Percentiles rank a stretch among this genome's conserved stretches.
phyloP scores from a whole-genome alignment of 2,888 invertebrate species.

The Lucinisca nassula region DNA sequence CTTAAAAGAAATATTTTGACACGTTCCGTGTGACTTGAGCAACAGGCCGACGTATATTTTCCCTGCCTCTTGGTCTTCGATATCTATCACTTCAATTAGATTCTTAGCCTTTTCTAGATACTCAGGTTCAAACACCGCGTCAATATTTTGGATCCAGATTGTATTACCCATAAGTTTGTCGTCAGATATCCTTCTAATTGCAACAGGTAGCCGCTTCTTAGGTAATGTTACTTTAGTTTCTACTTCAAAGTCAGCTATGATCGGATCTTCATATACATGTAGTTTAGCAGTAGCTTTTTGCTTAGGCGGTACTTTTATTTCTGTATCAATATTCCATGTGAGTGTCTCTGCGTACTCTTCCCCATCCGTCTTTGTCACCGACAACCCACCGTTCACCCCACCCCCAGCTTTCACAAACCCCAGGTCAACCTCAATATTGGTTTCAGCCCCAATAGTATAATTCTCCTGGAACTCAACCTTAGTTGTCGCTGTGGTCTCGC shows the following conservation, averaged over 20 bases:
- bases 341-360: constrained; percentile 63
- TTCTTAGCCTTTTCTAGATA: constrained; percentile 27
- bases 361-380: constrained; percentile 69
- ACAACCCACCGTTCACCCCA: constrained; percentile 63
- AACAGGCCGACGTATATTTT: constrained; percentile 42
- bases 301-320: constrained; percentile 63
- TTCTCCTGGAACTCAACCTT: constrained; percentile 71
- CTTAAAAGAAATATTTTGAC: constrained; percentile 66
- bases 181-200: constrained; percentile 60
- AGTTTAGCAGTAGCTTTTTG: constrained; percentile 66
- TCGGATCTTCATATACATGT: constrained; percentile 61
- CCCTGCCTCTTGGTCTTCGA: neutral
- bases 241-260: constrained; percentile 66
- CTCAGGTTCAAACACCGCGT: constrained; percentile 51
- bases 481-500: constrained; percentile 66
- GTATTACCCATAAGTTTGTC: constrained; percentile 55
- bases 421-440: constrained; percentile 70
- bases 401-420: constrained; percentile 67
- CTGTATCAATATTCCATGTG: constrained; percentile 71
- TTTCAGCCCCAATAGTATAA: constrained; percentile 69
- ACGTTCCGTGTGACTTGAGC: constrained; percentile 68
- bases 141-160: constrained; percentile 58
- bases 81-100: constrained; percentile 13
- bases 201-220: constrained; percentile 61
- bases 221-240: constrained; percentile 68